phyloP scores from a whole-genome alignment of 2,113 vertebrate genomes.

The Macrotus californicus region DNA sequence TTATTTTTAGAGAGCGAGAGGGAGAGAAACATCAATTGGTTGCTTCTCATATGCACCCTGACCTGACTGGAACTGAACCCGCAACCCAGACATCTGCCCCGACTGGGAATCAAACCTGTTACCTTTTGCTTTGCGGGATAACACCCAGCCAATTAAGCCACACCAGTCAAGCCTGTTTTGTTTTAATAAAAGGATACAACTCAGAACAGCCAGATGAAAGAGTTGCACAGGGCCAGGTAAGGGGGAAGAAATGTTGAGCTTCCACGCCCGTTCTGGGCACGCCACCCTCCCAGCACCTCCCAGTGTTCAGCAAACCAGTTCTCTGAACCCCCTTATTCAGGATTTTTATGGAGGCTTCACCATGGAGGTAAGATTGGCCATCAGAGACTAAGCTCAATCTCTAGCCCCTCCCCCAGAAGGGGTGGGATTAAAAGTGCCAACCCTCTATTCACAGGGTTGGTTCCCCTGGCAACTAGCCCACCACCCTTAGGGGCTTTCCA shows the following conservation, averaged over 20 bases:
- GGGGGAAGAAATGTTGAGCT: not conserved
- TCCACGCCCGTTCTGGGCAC: not conserved
- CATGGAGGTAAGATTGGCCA: not conserved
- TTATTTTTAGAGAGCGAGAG: too few species aligned
- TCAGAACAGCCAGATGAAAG: not conserved
- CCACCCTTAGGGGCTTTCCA: not conserved
- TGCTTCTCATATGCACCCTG: too few species aligned
- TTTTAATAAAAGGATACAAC: too few species aligned
- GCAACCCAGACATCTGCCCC: too few species aligned
- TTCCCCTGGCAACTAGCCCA: not conserved
- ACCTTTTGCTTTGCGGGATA: too few species aligned
- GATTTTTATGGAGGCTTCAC: not conserved
- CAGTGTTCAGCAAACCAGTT: not conserved
- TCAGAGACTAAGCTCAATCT: not conserved
- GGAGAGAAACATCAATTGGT: not conserved
- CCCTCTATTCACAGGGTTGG: not conserved
- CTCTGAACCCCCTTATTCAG: not conserved
- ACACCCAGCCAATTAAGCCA: too few species aligned
- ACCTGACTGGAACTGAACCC: too few species aligned
- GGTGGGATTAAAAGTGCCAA: not conserved
- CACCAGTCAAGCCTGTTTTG: too few species aligned
- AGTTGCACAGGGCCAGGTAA: not conserved
- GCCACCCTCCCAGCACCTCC: not conserved
- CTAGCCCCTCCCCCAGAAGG: not conserved
- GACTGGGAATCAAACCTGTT: too few species aligned